These are phyloP conservation scores for Eulemur mongoz DNA, from an alignment of 2,797 vertebrate genomes.

Conservation along the genomic window DNA sequence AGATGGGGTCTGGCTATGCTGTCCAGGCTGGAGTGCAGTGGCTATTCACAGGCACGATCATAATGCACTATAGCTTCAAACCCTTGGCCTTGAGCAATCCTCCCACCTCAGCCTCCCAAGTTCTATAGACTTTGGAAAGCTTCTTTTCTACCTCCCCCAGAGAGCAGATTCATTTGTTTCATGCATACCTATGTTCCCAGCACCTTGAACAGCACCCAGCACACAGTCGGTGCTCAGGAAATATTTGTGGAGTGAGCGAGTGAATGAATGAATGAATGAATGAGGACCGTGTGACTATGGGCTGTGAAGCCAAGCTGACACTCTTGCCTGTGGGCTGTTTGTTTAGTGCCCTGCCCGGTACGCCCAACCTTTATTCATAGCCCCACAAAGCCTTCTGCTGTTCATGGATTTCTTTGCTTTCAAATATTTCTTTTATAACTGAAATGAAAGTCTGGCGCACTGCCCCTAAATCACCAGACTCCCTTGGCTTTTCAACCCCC, in stretches of 20 bases:
- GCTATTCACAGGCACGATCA: background rate
- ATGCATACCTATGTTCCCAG: background rate
- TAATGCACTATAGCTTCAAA: background rate
- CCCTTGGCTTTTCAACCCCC: background rate
- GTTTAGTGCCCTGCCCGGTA: background rate
- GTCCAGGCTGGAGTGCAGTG: background rate
- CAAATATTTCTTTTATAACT: slow-evolving; percentile 50
- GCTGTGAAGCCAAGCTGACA: background rate
- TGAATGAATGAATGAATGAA: background rate
- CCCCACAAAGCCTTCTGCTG: background rate
- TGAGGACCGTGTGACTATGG: background rate
- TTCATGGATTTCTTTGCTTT: slow-evolving; percentile 35
- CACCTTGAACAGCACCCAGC: background rate
- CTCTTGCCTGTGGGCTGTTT: background rate
- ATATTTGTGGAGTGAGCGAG: fast-evolving
- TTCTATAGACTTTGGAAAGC: background rate
- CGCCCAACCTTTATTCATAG: slow-evolving; percentile 19
- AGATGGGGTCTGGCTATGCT: background rate
- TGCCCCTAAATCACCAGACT: background rate
- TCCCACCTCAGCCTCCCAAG: background rate
- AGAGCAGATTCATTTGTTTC: background rate
- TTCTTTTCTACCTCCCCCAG: background rate
- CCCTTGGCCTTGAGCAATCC: too few relatives aligned
- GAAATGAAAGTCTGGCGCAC: background rate
- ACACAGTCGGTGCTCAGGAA: background rate